Evolutionary conservation across 2,888 invertebrate genomes (phyloP).

Genomic region (Calameuta filiformis): DNA sequence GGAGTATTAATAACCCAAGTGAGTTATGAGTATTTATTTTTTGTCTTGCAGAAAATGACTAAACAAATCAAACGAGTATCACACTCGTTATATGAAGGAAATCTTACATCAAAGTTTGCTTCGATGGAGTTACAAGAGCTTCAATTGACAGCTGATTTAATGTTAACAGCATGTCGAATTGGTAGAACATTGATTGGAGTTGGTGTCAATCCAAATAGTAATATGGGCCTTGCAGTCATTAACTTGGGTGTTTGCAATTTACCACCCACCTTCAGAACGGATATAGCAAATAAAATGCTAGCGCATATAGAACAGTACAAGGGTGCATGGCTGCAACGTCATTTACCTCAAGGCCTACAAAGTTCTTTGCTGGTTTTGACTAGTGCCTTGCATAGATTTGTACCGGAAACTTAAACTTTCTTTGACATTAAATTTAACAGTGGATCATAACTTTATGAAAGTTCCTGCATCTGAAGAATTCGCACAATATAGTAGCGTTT

Average conservation of each 20-base stretch:
- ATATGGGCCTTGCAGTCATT: constrained; percentile 70
- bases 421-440: background rate
- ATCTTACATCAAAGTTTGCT: constrained; percentile 62
- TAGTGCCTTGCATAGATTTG: constrained; percentile 67
- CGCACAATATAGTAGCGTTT: background rate
- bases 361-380: constrained; percentile 67
- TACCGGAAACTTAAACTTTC: constrained; percentile 55
- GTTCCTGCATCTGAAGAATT: background rate
- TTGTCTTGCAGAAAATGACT: constrained; percentile 67
- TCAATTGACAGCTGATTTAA: constrained; percentile 72
- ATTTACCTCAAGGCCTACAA: constrained; percentile 69
- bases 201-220: constrained; percentile 70
- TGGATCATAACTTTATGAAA: background rate
- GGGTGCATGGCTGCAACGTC: constrained; percentile 69
- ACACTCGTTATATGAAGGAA: constrained; percentile 62
- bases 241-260: constrained; percentile 73
- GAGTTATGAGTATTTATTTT: background rate
- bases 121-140: constrained; percentile 69
- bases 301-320: constrained; percentile 70
- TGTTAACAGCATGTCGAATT: constrained; percentile 71
- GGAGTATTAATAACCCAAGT: background rate
- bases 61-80: constrained; percentile 70
- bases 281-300: constrained; percentile 73
- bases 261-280: constrained; percentile 73
- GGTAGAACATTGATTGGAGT: constrained; percentile 70